Evolutionary conservation across 2,797 vertebrate genomes (phyloP).

Genomic region (Molossus alvarezi): DNA sequence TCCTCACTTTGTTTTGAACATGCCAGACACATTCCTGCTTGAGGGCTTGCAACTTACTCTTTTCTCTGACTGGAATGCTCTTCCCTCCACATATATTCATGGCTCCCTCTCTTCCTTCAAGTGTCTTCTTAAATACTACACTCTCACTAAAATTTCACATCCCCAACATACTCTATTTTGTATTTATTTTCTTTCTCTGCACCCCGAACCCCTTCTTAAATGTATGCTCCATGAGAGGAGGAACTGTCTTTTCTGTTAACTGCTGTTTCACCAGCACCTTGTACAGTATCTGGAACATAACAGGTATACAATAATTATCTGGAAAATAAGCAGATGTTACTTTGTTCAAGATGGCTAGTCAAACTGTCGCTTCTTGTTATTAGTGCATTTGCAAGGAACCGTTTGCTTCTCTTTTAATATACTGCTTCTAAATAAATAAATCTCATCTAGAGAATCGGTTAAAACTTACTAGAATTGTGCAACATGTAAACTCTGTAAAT

Average conservation of each 20-base stretch:
- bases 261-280: background rate
- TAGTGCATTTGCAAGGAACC: background rate
- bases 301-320: background rate
- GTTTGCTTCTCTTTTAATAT: constrained; percentile 1
- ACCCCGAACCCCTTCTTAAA: background rate
- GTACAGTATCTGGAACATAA: background rate
- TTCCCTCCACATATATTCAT: background rate
- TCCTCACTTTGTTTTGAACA: background rate
- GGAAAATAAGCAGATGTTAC: background rate
- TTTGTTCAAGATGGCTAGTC: background rate
- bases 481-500: constrained; percentile 36
- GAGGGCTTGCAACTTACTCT: background rate
- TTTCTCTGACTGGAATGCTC: background rate
- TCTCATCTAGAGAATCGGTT: background rate
- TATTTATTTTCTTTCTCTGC: background rate
- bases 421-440: constrained; percentile 19
- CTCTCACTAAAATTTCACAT: background rate
- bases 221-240: background rate
- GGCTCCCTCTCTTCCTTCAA: constrained; percentile 13
- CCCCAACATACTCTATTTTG: background rate
- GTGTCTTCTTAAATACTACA: background rate
- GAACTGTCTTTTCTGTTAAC: background rate
- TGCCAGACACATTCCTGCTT: background rate
- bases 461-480: background rate
- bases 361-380: background rate